A percentile compares a stretch with the other conserved stretches of the same genome.
Evolutionary conservation across 92 coral and sea anemone genomes (phyloP).

Genomic region (Phenganax subtilis): DNA sequence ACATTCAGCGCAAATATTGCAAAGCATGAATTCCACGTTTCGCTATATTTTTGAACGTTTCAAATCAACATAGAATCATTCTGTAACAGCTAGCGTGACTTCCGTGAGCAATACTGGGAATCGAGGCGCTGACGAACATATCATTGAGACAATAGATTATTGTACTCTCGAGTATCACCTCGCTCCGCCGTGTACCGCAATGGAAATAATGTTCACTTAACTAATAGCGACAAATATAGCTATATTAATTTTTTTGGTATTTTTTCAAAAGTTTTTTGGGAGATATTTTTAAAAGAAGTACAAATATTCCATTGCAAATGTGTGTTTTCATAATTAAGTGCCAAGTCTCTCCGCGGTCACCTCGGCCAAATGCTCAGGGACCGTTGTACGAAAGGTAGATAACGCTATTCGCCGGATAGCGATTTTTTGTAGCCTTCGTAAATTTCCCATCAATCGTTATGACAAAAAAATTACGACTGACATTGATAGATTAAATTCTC

Average conservation of each 20-base stretch:
- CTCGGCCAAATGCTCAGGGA: neutral
- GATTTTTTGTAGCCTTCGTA: too few species aligned
- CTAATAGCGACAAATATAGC: neutral
- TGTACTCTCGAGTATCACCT: neutral
- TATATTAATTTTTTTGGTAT: neutral
- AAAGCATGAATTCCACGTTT: neutral
- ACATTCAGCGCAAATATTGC: neutral
- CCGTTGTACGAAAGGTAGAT: neutral
- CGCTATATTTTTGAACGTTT: neutral
- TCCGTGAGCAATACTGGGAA: neutral
- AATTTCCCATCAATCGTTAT: too few species aligned
- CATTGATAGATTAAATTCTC: too few species aligned
- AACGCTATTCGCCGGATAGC: neutral
- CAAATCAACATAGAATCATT: neutral
- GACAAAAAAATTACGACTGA: too few species aligned
- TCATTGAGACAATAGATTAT: conserved; percentile 28
- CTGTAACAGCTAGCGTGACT: conserved; percentile 1
- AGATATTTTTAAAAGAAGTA: neutral
- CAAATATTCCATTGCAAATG: neutral
- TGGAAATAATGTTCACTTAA: neutral
- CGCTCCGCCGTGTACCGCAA: neutral
- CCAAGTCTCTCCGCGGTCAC: neutral
- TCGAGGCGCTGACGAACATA: conserved; percentile 14
- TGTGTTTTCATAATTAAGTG: neutral
- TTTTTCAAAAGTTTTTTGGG: neutral